Conservation (phyloP, 2,888 invertebrate species). For the Dimorphilus gyrociliatus region DNA sequence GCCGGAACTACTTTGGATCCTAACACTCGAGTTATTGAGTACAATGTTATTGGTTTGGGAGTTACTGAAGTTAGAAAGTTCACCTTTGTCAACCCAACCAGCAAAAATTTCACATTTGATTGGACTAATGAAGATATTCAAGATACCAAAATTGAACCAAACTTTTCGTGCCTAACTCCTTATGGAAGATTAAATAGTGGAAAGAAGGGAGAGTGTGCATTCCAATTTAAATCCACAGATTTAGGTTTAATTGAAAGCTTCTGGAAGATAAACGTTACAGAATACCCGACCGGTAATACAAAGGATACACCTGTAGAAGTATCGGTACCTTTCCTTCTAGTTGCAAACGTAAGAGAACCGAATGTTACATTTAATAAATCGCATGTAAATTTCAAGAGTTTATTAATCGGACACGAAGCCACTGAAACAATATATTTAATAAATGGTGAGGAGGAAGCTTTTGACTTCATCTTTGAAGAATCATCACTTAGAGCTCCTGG, state of each 20-base stretch:
- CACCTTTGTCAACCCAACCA: conserved; percentile 51
- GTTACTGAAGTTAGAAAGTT: conserved; percentile 38
- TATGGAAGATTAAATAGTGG: conserved; percentile 48
- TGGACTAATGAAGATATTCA: conserved; percentile 44
- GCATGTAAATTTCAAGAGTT: conserved; percentile 47
- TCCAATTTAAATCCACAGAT: conserved; percentile 48
- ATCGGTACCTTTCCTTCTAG: conserved; percentile 45
- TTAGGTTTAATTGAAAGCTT: conserved; percentile 51
- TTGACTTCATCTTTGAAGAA: conserved; percentile 29
- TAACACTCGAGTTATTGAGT: conserved; percentile 47
- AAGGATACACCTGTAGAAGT: too few relatives aligned
- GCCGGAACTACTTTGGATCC: conserved; percentile 35
- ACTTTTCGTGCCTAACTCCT: conserved; percentile 46
- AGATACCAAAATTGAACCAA: conserved; percentile 34
- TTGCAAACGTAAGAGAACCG: conserved; percentile 49
- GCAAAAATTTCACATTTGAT: conserved; percentile 45
- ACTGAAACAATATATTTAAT: conserved; percentile 26
- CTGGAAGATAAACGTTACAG: conserved; percentile 49
- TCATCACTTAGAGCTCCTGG: conserved; percentile 30
- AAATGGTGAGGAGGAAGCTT: conserved; percentile 29
- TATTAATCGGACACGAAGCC: conserved; percentile 42
- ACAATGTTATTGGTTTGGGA: conserved; percentile 49
- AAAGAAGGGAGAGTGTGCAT: conserved; percentile 45
- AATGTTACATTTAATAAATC: conserved; percentile 46
- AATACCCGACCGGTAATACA: too few relatives aligned